phyloP scores from a whole-genome alignment of 2,888 invertebrate genomes.

The Plusia festucae region DNA sequence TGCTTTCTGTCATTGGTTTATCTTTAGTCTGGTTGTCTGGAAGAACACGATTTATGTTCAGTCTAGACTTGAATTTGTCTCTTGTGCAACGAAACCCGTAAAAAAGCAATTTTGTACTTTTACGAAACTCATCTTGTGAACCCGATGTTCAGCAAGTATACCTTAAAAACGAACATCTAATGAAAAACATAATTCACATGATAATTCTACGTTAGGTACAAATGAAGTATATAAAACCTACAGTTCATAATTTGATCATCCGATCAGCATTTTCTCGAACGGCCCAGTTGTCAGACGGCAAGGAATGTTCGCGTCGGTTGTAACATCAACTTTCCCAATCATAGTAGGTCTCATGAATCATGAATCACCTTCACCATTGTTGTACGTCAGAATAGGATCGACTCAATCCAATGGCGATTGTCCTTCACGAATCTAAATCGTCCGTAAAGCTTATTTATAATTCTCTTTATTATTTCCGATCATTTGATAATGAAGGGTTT shows the following conservation, averaged over 20 bases:
- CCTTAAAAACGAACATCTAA: too few species aligned
- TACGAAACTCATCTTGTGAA: not conserved
- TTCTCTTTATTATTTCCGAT: not conserved
- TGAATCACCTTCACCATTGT: slow-evolving; percentile 43
- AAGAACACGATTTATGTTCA: not conserved
- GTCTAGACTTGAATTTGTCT: not conserved
- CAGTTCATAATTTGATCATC: not conserved
- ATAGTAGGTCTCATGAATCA: slow-evolving; percentile 35
- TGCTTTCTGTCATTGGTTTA: not conserved
- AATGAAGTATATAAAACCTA: not conserved
- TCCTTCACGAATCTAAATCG: slow-evolving; percentile 18
- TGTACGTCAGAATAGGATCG: slow-evolving; percentile 17
- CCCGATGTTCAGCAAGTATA: not conserved
- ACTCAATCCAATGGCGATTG: slow-evolving; percentile 35
- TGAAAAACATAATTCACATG: too few species aligned
- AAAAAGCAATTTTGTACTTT: too few species aligned
- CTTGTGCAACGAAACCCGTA: not conserved
- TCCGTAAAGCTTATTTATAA: slow-evolving; percentile 21
- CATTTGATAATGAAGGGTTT: not conserved
- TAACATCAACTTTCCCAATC: not conserved
- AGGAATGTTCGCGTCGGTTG: slow-evolving; percentile 15
- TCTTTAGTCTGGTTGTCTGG: not conserved
- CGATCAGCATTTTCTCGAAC: not conserved
- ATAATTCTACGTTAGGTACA: too few species aligned
- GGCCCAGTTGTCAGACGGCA: not conserved